Conservation (phyloP, 2,888 invertebrate genomes). For the Spatulosminthurus flaviceps region DNA sequence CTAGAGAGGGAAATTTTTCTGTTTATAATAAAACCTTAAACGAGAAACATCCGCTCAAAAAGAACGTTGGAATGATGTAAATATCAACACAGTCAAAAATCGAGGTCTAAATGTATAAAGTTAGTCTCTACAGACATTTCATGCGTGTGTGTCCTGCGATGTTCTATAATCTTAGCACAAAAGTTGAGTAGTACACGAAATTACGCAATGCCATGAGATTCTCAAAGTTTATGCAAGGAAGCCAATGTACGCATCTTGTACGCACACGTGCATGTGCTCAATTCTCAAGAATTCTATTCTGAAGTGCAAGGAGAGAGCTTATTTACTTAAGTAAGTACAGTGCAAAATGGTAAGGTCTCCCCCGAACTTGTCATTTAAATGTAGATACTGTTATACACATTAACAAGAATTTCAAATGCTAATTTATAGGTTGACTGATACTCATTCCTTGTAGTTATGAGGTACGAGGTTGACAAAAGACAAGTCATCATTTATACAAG, state of each 20-base stretch:
- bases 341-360: not conserved
- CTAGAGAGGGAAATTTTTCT: no score
- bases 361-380: no score
- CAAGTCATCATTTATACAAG: not conserved
- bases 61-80: no score
- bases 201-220: not conserved
- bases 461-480: not conserved
- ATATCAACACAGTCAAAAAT: no score
- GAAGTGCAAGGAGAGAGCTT: not conserved
- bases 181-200: no score
- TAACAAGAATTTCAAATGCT: not conserved
- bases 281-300: no score
- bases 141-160: no score
- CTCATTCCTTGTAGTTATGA: not conserved
- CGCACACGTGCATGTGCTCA: not conserved
- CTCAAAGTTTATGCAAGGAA: not conserved
- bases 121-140: no score
- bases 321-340: not conserved
- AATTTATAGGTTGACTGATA: not conserved
- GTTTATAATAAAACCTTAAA: no score
- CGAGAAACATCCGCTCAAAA: no score
- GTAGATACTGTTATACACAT: not conserved
- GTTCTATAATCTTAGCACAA: no score
- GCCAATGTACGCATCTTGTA: slow-evolving; percentile 3
- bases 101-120: no score